Conservation (phyloP, 2,888 invertebrate species). For the Tiliacea citrago region DNA sequence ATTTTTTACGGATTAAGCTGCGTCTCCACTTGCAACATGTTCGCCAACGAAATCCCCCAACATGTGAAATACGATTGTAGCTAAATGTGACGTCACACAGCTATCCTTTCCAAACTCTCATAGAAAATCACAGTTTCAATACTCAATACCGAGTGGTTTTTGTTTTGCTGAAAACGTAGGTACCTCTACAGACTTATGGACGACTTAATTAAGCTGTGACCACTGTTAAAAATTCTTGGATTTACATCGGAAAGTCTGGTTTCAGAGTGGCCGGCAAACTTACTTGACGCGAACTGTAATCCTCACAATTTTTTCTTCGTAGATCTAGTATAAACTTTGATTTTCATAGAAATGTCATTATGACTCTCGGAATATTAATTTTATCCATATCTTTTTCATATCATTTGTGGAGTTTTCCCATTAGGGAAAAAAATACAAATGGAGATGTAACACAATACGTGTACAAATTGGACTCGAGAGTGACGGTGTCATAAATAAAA, state of each 20-base stretch:
- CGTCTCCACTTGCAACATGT: no score
- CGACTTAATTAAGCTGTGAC: no score
- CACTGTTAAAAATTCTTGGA: background rate
- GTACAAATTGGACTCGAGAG: conserved; percentile 35
- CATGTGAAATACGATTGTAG: no score
- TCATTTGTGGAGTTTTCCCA: background rate
- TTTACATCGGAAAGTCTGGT: background rate
- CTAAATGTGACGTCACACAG: no score
- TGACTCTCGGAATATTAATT: no score
- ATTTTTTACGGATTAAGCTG: no score
- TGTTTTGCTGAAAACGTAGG: no score
- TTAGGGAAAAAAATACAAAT: conserved; percentile 27
- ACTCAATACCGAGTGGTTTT: no score
- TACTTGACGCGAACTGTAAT: background rate
- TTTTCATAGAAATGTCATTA: background rate
- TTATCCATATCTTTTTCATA: background rate
- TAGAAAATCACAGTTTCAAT: no score
- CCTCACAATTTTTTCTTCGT: background rate
- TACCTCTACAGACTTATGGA: no score
- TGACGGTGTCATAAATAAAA: conserved; percentile 65
- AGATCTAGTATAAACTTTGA: background rate
- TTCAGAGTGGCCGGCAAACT: background rate
- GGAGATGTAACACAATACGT: conserved; percentile 28
- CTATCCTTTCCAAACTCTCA: no score
- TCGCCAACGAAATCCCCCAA: no score